Base-by-base conservation (phyloP, 2,888 invertebrate species). In the Drosophila mayaguana region DNA sequence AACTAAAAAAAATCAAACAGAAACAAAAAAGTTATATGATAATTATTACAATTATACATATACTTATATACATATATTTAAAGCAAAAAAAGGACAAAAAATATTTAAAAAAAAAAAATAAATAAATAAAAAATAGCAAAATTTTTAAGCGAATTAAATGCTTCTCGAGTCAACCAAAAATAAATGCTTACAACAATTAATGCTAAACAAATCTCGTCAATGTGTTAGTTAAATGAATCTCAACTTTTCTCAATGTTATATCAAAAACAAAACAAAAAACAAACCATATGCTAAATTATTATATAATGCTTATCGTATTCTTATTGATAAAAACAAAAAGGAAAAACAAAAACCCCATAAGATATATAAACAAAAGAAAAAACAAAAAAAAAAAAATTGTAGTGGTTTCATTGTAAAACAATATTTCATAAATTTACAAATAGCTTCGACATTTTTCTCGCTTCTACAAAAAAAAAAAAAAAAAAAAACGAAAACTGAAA, bases 361-460 rank as follows among this genome's bases (percentile, higher is more conserved):
- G 50, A 63, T 72, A 76, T 66, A 57, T 48, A 70, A 42, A 61
- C 46, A 67, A 64, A 46, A 54, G 60, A 28, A n/a, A 51, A 62
- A 45, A n/a, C n/a, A n/a, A 43, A 2, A 0, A 75, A 78, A 70
- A 72, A 84, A 85, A 83, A 87, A 82, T 84, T 71, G 83, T 87
- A 84, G 88, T 83, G 83, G 83, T 87, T 87, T 83, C 91, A 91
- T 88, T 91, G 91, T 90, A 88, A 89, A 91, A 91, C 88, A 87
- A 87, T 89, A 87, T 83, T 74, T 81, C 67, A 64, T 69, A 79
- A 83, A 83, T 74, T 79, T 79, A 79, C 63, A 71, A 77, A 73
- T 70, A 79, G 78, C 83, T 83, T 83, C 76, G 54, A 75, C 62
- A 75, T 66, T 79, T 81, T 81, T 83, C 84, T 80, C 81, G 83